Evolutionary conservation across 2,797 vertebrate genomes (phyloP).

Genomic region (Halcyon chelicuti): DNA sequence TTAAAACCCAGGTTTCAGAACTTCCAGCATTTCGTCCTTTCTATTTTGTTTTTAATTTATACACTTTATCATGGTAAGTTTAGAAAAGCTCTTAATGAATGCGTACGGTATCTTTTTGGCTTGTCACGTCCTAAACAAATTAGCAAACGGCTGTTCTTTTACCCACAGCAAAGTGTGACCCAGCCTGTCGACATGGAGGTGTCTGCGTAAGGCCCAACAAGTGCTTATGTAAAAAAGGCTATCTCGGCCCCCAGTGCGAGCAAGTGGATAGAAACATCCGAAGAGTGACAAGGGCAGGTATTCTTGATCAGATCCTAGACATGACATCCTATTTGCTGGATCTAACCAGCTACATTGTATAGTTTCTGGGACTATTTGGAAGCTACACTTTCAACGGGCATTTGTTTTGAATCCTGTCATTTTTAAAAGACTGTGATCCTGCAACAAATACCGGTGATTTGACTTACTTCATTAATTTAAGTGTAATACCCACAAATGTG

Average conservation of each 20-base stretch:
- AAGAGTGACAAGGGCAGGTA: constrained; percentile 91
- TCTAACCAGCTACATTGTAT: constrained; percentile 98
- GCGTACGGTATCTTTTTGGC: neutral
- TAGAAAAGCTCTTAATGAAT: neutral
- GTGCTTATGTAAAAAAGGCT: constrained; percentile 97
- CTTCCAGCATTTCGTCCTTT: neutral
- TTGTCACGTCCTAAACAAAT: neutral
- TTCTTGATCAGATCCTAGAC: constrained; percentile 97
- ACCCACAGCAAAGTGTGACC: constrained; percentile 93
- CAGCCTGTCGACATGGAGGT: constrained; percentile 92
- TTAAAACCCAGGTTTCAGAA: accelerated
- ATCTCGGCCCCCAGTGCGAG: constrained; percentile 92
- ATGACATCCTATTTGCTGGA: constrained; percentile 98
- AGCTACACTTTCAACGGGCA: constrained; percentile 80
- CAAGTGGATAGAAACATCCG: constrained; percentile 91
- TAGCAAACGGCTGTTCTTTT: neutral
- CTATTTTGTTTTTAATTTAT: neutral
- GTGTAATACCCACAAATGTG: constrained; percentile 73
- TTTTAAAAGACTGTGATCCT: constrained; percentile 79
- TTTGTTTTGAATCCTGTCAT: constrained; percentile 82
- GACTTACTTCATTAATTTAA: constrained; percentile 83
- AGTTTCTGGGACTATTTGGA: constrained; percentile 83
- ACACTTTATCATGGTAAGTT: neutral
- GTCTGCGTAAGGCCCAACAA: constrained; percentile 94
- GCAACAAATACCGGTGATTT: constrained; percentile 79